A percentile compares a stretch with the other conserved stretches of the same genome.
Conservation (phyloP, 1,140 invertebrate genomes). For the Archivesica marissinica region DNA sequence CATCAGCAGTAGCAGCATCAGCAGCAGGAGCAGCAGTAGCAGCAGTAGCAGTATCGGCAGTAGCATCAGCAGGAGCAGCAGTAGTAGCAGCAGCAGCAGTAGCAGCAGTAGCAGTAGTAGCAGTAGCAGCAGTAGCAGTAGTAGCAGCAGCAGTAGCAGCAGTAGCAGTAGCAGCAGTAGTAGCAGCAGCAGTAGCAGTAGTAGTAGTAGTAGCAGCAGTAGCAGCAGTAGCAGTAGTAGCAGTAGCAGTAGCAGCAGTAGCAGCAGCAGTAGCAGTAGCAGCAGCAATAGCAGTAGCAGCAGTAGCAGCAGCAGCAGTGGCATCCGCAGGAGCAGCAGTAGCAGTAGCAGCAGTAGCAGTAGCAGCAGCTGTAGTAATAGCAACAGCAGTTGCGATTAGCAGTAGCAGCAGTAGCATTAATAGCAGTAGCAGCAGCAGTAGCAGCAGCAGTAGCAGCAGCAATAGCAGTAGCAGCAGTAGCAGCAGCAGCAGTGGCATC, state of each 20-base stretch:
- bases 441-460: slow-evolving; percentile 4
- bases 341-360: slow-evolving; percentile 4
- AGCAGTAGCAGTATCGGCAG: neutral
- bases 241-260: slow-evolving; percentile 1
- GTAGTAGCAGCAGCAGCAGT: neutral
- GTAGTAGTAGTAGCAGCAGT: slow-evolving; percentile 1
- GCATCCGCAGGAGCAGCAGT: neutral
- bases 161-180: slow-evolving; percentile 21
- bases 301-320: neutral
- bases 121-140: slow-evolving; percentile 23
- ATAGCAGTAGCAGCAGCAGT: slow-evolving; percentile 1
- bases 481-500: neutral
- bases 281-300: neutral
- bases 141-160: slow-evolving; percentile 20
- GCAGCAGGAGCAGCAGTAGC: neutral
- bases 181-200: neutral
- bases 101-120: neutral
- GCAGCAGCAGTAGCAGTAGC: neutral
- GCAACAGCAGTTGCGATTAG: neutral
- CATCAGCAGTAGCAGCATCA: neutral
- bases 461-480: slow-evolving; percentile 14
- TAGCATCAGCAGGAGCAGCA: slow-evolving; percentile 2
- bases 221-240: slow-evolving; percentile 19
- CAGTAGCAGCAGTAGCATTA: neutral
- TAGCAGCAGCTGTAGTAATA: neutral